Evolutionary conservation across 2,888 invertebrate species (phyloP), one percentile per base, ranked within the genome.

Genomic region (Callinectes sapidus): DNA sequence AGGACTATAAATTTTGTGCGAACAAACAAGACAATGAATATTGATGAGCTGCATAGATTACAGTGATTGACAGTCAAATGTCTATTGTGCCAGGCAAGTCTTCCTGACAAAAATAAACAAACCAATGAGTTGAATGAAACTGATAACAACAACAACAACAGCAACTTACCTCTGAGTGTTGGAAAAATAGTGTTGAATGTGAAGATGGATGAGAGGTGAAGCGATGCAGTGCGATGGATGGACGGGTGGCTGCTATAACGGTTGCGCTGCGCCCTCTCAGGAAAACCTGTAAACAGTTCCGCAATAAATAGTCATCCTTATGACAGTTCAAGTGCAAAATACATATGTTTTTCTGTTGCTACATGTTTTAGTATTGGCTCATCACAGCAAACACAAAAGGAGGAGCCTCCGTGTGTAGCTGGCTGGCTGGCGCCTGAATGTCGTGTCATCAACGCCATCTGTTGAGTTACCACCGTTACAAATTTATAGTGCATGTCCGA

Each of bases 11-110:
- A 81, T 81, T 13, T 81, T 81, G 35, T 16, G n/a, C 35, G 35
- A 81, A 81, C 81, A 35, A 81, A 35, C 81, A 35, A 81, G 35
- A 81, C 16, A 81, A 81, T 35, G 81, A 81, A 81, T 81, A 35
- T 81, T 32, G 35, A 81, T 81, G 81, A 18, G 81, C 13, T 16
- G 16, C 18, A 81, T 35, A 35, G 35, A 81, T 81, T 35, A 81
- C 71, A 71, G 28, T 13, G 13, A 35, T 13, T 28, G 5, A 28
- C n/a, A n/a, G 35, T 81, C 32, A 32, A 3, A 35, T 81, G 0
- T 81, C 81, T 55, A 23, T 55, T 55, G 16, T 32, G 32, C 16
- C 1, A 8, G 32, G 6, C 10, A 18, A 23, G 14, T 55, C 55
- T 32, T 55, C 35, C 48, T 10, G 23, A 87, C 54, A 35, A 48